A percentile compares a stretch with the other conserved stretches of the same genome.
Evolutionary conservation across 2,797 vertebrate species (phyloP).

Genomic region (Cossypha polioptera): DNA sequence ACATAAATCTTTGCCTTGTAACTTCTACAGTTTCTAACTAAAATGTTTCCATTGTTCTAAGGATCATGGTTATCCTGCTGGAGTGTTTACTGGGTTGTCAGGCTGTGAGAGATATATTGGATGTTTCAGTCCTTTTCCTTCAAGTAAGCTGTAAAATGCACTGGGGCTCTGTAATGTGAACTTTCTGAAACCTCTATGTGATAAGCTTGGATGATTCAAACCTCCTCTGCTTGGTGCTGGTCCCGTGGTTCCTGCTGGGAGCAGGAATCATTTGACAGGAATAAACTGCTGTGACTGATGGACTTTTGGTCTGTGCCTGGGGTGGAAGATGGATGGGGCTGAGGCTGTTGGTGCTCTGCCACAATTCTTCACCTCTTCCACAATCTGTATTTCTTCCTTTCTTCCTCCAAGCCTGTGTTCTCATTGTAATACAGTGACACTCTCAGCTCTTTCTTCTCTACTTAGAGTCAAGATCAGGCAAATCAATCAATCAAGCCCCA

Average conservation of each 20-base stretch:
- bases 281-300: slow-evolving; percentile 2
- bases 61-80: slow-evolving; percentile 49
- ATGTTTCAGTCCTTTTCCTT: slow-evolving; percentile 53
- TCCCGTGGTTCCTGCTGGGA: slow-evolving; percentile 2
- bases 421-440: background rate
- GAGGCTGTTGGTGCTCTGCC: background rate
- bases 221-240: background rate
- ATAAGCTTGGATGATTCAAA: slow-evolving; percentile 37
- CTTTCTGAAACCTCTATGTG: slow-evolving; percentile 32
- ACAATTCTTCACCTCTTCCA: background rate
- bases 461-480: background rate
- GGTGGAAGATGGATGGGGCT: background rate
- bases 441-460: background rate
- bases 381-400: background rate
- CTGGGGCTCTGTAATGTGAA: slow-evolving; percentile 1
- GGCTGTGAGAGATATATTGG: slow-evolving; percentile 43
- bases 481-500: background rate
- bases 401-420: background rate
- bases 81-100: slow-evolving; percentile 65
- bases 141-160: slow-evolving; percentile 50
- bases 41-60: slow-evolving; percentile 71
- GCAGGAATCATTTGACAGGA: background rate
- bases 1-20: slow-evolving; percentile 66
- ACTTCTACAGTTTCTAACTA: slow-evolving; percentile 68
- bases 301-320: background rate